A percentile compares a stretch with the other conserved stretches of the same genome.
These are phyloP conservation scores for Aradus depressus DNA, from an alignment of 2,888 invertebrate species.

Conservation along the genomic window DNA sequence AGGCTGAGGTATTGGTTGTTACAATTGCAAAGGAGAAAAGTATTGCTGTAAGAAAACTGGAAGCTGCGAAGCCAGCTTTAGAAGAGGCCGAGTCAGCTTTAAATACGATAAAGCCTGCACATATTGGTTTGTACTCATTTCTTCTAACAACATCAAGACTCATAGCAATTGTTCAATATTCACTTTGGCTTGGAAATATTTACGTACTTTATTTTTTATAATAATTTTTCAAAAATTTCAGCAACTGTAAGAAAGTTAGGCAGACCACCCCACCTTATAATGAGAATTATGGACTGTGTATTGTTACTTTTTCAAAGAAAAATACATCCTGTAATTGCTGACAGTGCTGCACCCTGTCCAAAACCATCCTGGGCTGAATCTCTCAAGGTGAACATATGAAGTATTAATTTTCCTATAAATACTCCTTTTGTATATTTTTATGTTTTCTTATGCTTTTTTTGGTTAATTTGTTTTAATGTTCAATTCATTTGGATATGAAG, in stretches of 20 bases:
- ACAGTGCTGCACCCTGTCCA: constrained; percentile 69
- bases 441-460: no score
- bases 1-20: constrained; percentile 78
- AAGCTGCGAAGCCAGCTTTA: constrained; percentile 89
- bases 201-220: constrained; percentile 7
- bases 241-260: constrained; percentile 89
- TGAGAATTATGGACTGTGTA: constrained; percentile 97
- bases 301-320: constrained; percentile 83
- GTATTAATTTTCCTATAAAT: background rate
- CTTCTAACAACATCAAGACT: background rate
- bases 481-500: no score
- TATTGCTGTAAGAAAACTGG: constrained; percentile 80
- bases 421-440: no score
- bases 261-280: constrained; percentile 89
- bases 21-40: constrained; percentile 84
- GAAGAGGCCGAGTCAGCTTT: constrained; percentile 91
- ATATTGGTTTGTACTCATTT: constrained; percentile 49
- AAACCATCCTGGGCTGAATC: constrained; percentile 97
- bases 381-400: constrained; percentile 51
- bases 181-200: constrained; percentile 2
- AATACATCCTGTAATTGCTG: constrained; percentile 68
- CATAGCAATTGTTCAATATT: no score
- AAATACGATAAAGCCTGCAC: constrained; percentile 92
- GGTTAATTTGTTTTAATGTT: no score
- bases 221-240: constrained; percentile 30